Percentiles rank a stretch among this genome's conserved stretches.
phyloP scores from a whole-genome alignment of 2,888 invertebrate genomes.

The Dryococelus australis region DNA sequence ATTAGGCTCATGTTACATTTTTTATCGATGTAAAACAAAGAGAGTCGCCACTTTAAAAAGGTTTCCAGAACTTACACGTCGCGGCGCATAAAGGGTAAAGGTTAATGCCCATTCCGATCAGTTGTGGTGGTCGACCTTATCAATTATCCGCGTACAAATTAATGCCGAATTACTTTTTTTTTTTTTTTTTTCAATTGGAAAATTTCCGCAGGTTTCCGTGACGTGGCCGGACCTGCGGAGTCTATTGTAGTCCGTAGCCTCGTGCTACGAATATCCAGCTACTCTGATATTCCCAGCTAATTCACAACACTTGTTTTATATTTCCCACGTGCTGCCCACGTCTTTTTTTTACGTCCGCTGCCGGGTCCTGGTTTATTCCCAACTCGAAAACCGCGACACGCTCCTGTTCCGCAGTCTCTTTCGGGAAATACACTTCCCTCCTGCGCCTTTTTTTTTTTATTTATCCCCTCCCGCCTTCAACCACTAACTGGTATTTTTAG shows the following conservation, averaged over 20 bases:
- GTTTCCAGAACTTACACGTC: too few species aligned
- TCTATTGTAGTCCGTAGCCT: neutral
- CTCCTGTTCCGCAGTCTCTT: neutral
- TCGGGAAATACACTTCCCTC: neutral
- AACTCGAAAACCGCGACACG: neutral
- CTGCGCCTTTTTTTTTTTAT: neutral
- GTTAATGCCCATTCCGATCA: too few species aligned
- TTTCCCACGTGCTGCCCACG: neutral
- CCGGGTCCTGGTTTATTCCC: slow-evolving; percentile 7
- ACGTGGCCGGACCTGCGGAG: neutral
- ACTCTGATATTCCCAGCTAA: neutral
- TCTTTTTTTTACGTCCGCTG: neutral
- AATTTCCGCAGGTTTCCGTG: too few species aligned
- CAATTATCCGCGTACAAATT: too few species aligned
- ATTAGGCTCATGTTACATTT: too few species aligned
- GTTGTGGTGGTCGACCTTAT: too few species aligned
- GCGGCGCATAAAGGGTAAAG: too few species aligned
- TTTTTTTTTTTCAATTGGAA: too few species aligned
- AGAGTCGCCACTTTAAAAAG: too few species aligned
- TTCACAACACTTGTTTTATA: neutral
- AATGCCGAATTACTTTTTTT: too few species aligned
- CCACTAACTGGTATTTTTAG: neutral
- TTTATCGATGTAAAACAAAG: too few species aligned
- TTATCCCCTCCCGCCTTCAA: neutral
- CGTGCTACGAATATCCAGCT: too few species aligned